phyloP scores from a whole-genome alignment of 92 coral and sea anemone species.

The Siderastrea siderea region DNA sequence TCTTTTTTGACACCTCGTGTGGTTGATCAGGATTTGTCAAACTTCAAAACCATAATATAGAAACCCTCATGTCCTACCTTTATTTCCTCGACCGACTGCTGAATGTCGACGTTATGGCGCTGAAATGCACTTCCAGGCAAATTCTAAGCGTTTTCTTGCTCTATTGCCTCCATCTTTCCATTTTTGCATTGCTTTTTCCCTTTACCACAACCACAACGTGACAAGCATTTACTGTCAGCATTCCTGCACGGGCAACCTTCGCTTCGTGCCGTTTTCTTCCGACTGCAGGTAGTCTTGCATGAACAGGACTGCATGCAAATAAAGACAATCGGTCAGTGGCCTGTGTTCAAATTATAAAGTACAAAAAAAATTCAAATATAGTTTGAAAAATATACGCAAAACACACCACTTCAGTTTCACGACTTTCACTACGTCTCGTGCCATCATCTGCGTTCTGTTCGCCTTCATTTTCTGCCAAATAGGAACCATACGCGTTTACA shows the following conservation, averaged over 20 bases:
- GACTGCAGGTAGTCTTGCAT: slow-evolving; percentile 31
- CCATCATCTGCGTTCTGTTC: slow-evolving; percentile 15
- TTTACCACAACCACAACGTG: slow-evolving; percentile 62
- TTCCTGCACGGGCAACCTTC: slow-evolving; percentile 67
- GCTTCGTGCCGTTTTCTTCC: slow-evolving; percentile 43
- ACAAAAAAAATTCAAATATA: neutral
- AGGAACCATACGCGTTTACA: slow-evolving; percentile 19
- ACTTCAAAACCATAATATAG: slow-evolving; percentile 1
- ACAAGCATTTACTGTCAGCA: slow-evolving; percentile 51
- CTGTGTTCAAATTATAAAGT: neutral
- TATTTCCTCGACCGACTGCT: slow-evolving; percentile 37
- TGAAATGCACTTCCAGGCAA: slow-evolving; percentile 48
- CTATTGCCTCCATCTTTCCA: slow-evolving; percentile 37
- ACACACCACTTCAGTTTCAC: slow-evolving; percentile 29
- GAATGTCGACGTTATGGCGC: slow-evolving; percentile 37
- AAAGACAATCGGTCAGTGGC: slow-evolving; percentile 4
- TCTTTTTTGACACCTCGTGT: slow-evolving; percentile 16
- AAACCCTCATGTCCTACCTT: slow-evolving; percentile 21
- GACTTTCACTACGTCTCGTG: neutral
- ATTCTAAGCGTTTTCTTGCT: slow-evolving; percentile 48
- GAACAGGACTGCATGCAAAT: slow-evolving; percentile 18
- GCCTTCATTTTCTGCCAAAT: slow-evolving; percentile 14
- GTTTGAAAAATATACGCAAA: neutral
- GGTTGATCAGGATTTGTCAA: slow-evolving; percentile 8
- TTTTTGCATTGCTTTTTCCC: slow-evolving; percentile 54